These are phyloP conservation scores for Tetramorium parvispinum DNA, from an alignment of 1,140 invertebrate genomes.

Conservation along the genomic window DNA sequence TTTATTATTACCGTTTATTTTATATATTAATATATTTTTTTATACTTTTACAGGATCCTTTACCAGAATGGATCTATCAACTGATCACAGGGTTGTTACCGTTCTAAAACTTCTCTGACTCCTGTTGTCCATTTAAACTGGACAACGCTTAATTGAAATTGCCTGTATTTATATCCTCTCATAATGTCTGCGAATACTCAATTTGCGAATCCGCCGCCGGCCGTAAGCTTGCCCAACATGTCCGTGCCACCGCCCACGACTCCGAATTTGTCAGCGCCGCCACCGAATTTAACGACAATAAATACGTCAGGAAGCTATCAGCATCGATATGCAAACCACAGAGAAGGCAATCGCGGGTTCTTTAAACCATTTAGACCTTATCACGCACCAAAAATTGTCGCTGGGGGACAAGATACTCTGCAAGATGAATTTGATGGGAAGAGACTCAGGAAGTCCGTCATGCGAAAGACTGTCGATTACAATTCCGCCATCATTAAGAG, in stretches of 20 bases:
- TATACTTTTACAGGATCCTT: constrained; percentile 59
- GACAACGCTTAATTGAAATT: constrained; percentile 58
- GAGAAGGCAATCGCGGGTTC: constrained; percentile 81
- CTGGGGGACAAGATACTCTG: constrained; percentile 80
- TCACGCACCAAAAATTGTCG: constrained; percentile 83
- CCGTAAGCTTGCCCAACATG: constrained; percentile 84
- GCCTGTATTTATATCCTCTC: constrained; percentile 34
- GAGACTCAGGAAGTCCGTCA: constrained; percentile 97
- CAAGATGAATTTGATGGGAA: constrained; percentile 98
- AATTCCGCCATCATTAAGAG: constrained; percentile 98
- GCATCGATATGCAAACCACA: constrained; percentile 82
- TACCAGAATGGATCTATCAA: constrained; percentile 45
- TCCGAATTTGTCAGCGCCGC: constrained; percentile 83
- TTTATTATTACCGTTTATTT: neutral
- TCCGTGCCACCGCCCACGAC: constrained; percentile 83
- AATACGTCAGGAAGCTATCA: constrained; percentile 82
- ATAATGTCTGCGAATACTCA: constrained; percentile 81
- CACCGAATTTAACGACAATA: constrained; percentile 83
- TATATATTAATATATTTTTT: constrained; percentile 20
- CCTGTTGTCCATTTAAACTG: constrained; percentile 34
- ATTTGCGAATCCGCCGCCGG: constrained; percentile 82
- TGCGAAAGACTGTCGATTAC: constrained; percentile 99
- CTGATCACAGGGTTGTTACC: neutral
- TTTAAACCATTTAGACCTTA: constrained; percentile 85
- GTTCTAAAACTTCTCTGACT: constrained; percentile 52